Evolutionary conservation across 2,797 vertebrate species (phyloP).

Genomic region (Argya squamiceps): DNA sequence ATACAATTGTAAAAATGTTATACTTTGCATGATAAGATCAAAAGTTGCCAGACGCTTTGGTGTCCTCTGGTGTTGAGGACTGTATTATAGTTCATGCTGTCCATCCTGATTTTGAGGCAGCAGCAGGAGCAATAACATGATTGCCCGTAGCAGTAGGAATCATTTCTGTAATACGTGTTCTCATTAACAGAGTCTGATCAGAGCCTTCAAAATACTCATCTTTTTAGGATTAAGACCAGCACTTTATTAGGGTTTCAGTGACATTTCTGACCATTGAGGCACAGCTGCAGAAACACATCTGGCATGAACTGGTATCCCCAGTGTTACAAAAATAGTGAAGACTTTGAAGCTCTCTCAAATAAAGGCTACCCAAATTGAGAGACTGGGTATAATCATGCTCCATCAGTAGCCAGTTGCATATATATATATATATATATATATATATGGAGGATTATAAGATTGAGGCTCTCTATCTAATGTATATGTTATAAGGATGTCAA

Average conservation of each 20-base stretch:
- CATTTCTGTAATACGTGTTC: background rate
- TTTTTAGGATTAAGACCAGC: background rate
- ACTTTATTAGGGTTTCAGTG: background rate
- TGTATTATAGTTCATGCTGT: background rate
- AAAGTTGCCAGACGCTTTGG: background rate
- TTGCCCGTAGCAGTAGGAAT: background rate
- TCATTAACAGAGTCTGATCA: background rate
- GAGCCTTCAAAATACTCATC: background rate
- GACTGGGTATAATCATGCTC: background rate
- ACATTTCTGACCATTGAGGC: background rate
- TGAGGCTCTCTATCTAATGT: background rate
- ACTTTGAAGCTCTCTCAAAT: background rate
- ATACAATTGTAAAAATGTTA: background rate
- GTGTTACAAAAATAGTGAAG: background rate
- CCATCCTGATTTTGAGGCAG: background rate
- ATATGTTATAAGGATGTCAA: background rate
- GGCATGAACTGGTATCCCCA: background rate
- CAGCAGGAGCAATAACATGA: background rate
- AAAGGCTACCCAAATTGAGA: background rate
- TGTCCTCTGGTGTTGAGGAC: background rate
- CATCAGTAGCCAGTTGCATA: background rate
- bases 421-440: background rate
- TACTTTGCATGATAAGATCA: background rate
- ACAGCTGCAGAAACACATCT: background rate
- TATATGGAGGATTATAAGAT: background rate